These are phyloP conservation scores for Zootoca vivipara DNA, from an alignment of 2,113 vertebrate species.

Conservation along the genomic window DNA sequence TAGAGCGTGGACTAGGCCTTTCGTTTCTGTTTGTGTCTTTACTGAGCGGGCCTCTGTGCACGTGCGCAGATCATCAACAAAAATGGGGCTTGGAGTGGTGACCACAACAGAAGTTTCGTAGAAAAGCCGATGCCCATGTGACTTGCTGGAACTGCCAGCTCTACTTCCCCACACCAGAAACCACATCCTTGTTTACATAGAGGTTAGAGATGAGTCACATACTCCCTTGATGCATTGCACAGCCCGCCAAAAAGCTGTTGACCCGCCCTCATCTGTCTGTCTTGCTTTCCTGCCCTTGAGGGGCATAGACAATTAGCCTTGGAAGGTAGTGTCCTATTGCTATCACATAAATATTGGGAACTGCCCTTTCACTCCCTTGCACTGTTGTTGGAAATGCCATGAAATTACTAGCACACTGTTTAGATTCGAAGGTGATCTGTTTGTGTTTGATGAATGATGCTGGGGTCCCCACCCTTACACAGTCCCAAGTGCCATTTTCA, in stretches of 20 bases:
- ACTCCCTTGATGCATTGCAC: slow-evolving; percentile 7
- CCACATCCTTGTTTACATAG: slow-evolving; percentile 74
- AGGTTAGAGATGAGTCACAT: slow-evolving; percentile 47
- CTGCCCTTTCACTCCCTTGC: neutral
- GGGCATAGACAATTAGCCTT: too few species aligned
- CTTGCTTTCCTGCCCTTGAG: neutral
- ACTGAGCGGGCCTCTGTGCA: neutral
- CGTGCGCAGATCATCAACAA: neutral
- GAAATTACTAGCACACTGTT: neutral
- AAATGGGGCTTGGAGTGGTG: neutral
- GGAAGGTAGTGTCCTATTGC: neutral
- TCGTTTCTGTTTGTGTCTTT: neutral
- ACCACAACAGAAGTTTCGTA: slow-evolving; percentile 27
- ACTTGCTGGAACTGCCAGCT: slow-evolving; percentile 65
- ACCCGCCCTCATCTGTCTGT: neutral
- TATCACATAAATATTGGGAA: neutral
- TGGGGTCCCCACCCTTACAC: neutral
- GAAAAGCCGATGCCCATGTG: slow-evolving; percentile 51
- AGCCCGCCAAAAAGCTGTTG: slow-evolving; percentile 20
- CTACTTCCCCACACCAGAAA: slow-evolving; percentile 51
- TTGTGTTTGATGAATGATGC: neutral
- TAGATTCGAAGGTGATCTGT: neutral
- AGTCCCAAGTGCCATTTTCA: neutral
- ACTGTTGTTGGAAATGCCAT: neutral
- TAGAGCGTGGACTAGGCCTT: neutral